These are phyloP conservation scores for Aselliscus stoliczkanus DNA, from an alignment of 2,797 vertebrate genomes.

Conservation along the genomic window DNA sequence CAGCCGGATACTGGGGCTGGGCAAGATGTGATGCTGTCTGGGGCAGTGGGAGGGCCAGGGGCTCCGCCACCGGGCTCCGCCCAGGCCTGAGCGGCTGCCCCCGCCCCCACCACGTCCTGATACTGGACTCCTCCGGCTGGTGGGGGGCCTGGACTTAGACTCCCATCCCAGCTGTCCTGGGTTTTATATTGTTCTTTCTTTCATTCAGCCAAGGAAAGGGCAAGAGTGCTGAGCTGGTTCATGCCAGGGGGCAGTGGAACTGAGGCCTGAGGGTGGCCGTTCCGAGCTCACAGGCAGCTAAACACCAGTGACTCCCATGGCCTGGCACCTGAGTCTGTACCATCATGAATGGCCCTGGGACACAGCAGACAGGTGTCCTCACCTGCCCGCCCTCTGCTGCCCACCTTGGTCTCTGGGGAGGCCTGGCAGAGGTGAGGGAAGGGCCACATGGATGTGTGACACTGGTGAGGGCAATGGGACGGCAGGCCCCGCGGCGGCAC, in stretches of 20 bases:
- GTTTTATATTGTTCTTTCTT: background rate
- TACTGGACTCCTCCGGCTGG: background rate
- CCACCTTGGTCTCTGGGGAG: background rate
- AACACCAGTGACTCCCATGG: accelerated
- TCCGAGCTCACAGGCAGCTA: accelerated
- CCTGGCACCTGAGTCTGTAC: background rate
- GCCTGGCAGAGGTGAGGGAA: background rate
- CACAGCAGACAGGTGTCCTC: background rate
- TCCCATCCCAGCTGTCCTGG: no score
- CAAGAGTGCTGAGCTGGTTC: background rate
- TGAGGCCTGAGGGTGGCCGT: background rate
- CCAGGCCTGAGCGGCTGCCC: background rate
- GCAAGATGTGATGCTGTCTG: accelerated
- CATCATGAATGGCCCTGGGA: accelerated
- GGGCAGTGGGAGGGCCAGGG: background rate
- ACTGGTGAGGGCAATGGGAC: no score
- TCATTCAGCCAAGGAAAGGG: accelerated
- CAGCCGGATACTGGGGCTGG: accelerated
- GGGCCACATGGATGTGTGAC: accelerated
- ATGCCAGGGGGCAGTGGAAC: accelerated
- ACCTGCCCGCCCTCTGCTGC: background rate
- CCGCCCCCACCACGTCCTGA: accelerated
- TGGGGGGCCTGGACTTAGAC: background rate
- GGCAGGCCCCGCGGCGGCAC: accelerated
- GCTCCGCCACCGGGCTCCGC: background rate